Evolutionary conservation across 2,113 vertebrate species (phyloP).

Genomic region (Hucho hucho): DNA sequence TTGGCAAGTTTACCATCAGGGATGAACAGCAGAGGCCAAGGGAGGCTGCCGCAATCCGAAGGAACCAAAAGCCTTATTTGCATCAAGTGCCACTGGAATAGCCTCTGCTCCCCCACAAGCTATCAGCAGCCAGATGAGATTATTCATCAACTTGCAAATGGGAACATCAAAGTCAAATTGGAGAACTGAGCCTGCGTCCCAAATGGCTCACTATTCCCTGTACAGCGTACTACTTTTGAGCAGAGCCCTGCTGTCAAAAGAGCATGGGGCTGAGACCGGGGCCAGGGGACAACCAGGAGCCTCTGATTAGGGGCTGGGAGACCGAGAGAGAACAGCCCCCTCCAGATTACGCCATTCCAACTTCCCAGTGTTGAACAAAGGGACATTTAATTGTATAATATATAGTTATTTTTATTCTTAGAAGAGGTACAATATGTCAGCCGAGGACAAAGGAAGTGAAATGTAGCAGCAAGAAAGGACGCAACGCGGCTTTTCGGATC

Average conservation of each 20-base stretch:
- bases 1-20: constrained; percentile 77
- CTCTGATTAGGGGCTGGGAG: constrained; percentile 1
- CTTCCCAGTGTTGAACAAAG: background rate
- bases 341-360: constrained; percentile 1
- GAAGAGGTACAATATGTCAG: background rate
- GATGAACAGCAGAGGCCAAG: constrained; percentile 65
- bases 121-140: constrained; percentile 73
- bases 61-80: constrained; percentile 72
- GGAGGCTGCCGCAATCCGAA: constrained; percentile 56
- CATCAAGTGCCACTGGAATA: constrained; percentile 62
- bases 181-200: constrained; percentile 20
- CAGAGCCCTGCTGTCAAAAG: constrained; percentile 28
- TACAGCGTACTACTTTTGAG: no score
- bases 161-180: constrained; percentile 77
- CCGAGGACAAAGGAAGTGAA: background rate
- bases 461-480: background rate
- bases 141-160: constrained; percentile 85
- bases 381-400: background rate
- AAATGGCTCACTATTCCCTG: background rate
- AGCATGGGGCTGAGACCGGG: constrained; percentile 6
- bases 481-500: background rate
- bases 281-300: background rate
- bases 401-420: background rate
- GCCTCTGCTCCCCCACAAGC: constrained; percentile 74
- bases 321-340: constrained; percentile 5